Base-by-base conservation (phyloP, 2,797 vertebrate species). In the Mastacembelus armatus region DNA sequence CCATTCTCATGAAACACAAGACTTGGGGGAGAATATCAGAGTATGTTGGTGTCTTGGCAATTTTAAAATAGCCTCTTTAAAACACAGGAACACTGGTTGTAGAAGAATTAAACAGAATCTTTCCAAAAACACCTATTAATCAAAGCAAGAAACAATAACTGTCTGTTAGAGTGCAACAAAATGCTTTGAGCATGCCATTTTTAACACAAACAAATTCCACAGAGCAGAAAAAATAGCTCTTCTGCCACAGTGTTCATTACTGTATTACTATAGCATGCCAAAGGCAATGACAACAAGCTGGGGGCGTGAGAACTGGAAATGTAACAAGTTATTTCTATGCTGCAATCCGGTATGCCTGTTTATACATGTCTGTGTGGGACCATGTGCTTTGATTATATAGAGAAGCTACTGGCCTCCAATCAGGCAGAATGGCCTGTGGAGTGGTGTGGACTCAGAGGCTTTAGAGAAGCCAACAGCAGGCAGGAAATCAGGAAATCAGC, bases 401-500 rank as follows among this genome's bases (percentile, higher is more conserved):
- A 66, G 48, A 40, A 42, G 43, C 86, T 75, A 82, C 77, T 83
- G 77, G 83, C 77, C 72, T 89, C 78, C 86, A 90, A 74, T 91
- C 88, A 92, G 77, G 87, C 88, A 90, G 84, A 91, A 90, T 80
- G 66, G 77, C 63, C 77, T 45, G 75, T 74, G 62, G 67, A 75
- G 78, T 59, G 68, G 73, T 63, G 61, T 51, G 59, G 59, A 77
- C 57, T 62, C 48, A 15, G 27, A 40, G 83, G 88, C 85, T 91
- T 90, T 84, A 87, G 63, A 78, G 84, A 78, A 86, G 81, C 74
- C 70, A 71, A 84, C 78, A 88, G 66, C 68, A 49, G 68, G 67
- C 85, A 83, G 89, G 86, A 91, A 90, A 87, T 65, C 84, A 90
- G 86, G 85, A 91, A 88, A 86, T 78, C 80, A 72, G 84, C 80